These are phyloP conservation scores for Leucoraja erinaceus DNA, from an alignment of 2,113 vertebrate genomes.

Conservation along the genomic window DNA sequence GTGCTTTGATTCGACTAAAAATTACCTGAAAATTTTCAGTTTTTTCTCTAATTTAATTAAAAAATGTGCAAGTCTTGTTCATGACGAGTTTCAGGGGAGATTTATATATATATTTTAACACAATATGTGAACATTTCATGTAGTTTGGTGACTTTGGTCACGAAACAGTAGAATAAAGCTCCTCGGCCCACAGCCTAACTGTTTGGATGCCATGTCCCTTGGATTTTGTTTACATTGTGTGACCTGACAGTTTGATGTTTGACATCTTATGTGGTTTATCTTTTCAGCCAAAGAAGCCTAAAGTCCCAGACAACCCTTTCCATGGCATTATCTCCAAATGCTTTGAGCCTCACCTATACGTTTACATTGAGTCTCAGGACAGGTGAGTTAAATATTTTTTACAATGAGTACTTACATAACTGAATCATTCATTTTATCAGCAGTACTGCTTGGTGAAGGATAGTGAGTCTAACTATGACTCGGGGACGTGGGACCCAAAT, in stretches of 20 bases:
- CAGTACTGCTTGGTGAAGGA: not conserved
- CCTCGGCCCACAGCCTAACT: too few relatives aligned
- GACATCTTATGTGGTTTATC: slow-evolving; percentile 34
- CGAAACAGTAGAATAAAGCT: too few relatives aligned
- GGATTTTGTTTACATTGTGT: not conserved
- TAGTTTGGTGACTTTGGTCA: too few relatives aligned
- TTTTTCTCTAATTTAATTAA: too few relatives aligned
- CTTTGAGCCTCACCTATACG: slow-evolving; percentile 95
- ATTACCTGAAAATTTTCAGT: too few relatives aligned
- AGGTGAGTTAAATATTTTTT: slow-evolving; percentile 66
- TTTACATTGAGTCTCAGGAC: slow-evolving; percentile 98
- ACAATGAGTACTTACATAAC: not conserved
- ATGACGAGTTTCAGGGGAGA: too few relatives aligned
- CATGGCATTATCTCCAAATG: slow-evolving; percentile 97
- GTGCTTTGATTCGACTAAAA: too few relatives aligned
- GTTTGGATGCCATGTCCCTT: not conserved
- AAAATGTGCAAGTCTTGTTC: too few relatives aligned
- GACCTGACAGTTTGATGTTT: not conserved
- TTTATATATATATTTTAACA: too few relatives aligned
- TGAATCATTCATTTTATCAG: not conserved
- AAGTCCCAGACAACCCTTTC: slow-evolving; percentile 89
- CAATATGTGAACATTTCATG: too few relatives aligned
- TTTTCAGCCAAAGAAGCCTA: slow-evolving; percentile 85
- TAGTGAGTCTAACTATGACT: not conserved
- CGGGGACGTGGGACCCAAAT: not conserved